These are phyloP conservation scores for Taenaris catops DNA, from an alignment of 2,888 invertebrate genomes.

Conservation along the genomic window DNA sequence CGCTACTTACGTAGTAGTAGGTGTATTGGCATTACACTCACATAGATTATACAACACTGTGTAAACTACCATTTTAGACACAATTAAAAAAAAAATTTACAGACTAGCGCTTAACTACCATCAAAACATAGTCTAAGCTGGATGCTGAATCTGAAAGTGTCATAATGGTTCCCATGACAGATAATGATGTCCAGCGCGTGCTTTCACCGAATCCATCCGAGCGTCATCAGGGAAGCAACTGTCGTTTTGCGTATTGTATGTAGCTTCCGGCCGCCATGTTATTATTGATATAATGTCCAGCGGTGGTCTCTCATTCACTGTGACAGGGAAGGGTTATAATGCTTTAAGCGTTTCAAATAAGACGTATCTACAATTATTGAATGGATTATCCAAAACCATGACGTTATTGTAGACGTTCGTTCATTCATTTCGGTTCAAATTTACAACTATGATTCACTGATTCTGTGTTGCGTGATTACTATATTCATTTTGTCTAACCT, in stretches of 20 bases:
- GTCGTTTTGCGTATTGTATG: slow-evolving; percentile 28
- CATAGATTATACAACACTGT: too few species aligned
- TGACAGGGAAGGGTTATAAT: slow-evolving; percentile 29
- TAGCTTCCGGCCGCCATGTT: slow-evolving; percentile 31
- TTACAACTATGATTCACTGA: too few species aligned
- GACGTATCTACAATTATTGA: slow-evolving; percentile 21
- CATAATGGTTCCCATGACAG: neutral
- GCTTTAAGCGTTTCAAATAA: slow-evolving; percentile 22
- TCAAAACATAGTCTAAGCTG: too few species aligned
- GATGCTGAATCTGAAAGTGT: too few species aligned
- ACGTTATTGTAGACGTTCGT: slow-evolving; percentile 11
- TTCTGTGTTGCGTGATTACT: too few species aligned
- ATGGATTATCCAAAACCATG: slow-evolving; percentile 19
- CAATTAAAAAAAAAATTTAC: too few species aligned
- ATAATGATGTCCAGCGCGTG: slow-evolving; percentile 27
- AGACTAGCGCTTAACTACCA: too few species aligned
- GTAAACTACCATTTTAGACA: too few species aligned
- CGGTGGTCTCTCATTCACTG: slow-evolving; percentile 29
- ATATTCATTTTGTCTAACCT: too few species aligned
- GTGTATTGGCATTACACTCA: too few species aligned
- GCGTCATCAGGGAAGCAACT: slow-evolving; percentile 33
- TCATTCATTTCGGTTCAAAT: too few species aligned
- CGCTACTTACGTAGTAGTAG: too few species aligned
- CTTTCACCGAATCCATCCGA: slow-evolving; percentile 32
- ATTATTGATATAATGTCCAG: slow-evolving; percentile 25